Percentiles rank a stretch among this genome's conserved stretches.
Conservation (phyloP, 2,888 invertebrate genomes). For the Drosophila subsilvestris region DNA sequence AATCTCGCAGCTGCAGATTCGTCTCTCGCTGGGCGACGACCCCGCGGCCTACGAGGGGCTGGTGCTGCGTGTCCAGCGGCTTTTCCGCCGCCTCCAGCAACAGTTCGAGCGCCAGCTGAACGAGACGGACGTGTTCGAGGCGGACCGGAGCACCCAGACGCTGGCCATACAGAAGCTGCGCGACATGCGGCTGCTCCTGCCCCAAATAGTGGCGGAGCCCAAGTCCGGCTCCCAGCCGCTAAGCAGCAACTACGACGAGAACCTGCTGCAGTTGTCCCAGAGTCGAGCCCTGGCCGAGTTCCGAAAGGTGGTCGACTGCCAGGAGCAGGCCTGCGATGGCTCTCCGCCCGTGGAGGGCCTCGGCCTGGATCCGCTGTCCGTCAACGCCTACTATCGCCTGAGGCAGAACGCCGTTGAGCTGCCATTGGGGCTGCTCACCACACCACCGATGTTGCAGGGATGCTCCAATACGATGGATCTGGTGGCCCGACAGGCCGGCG, state of each 20-base stretch:
- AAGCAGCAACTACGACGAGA: constrained; percentile 57
- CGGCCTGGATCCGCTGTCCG: constrained; percentile 69
- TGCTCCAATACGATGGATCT: constrained; percentile 13
- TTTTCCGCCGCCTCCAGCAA: constrained; percentile 67
- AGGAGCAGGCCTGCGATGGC: constrained; percentile 39
- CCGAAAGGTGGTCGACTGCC: constrained; percentile 41
- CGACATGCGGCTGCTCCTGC: constrained; percentile 72
- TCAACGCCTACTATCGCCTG: constrained; percentile 81
- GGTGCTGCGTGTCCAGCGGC: constrained; percentile 41
- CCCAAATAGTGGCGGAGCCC: constrained; percentile 32
- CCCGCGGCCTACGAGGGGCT: constrained; percentile 44
- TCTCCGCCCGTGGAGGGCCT: constrained; percentile 5
- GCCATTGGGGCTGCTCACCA: constrained; percentile 77
- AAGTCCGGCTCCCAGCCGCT: background rate
- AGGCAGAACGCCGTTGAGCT: constrained; percentile 77
- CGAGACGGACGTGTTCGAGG: constrained; percentile 66
- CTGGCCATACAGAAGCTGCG: constrained; percentile 71
- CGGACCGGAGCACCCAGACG: constrained; percentile 55
- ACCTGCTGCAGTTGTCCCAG: constrained; percentile 66
- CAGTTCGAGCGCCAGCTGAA: constrained; percentile 75
- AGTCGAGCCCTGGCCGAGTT: constrained; percentile 45
- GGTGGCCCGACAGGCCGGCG: constrained; percentile 63
- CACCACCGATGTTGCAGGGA: constrained; percentile 60
- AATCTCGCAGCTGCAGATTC: constrained; percentile 60
- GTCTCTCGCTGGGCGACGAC: constrained; percentile 62